Evolutionary conservation across 2,888 invertebrate genomes (phyloP), one percentile per base, ranked within the genome.

Genomic region (Apotomis betuletana): DNA sequence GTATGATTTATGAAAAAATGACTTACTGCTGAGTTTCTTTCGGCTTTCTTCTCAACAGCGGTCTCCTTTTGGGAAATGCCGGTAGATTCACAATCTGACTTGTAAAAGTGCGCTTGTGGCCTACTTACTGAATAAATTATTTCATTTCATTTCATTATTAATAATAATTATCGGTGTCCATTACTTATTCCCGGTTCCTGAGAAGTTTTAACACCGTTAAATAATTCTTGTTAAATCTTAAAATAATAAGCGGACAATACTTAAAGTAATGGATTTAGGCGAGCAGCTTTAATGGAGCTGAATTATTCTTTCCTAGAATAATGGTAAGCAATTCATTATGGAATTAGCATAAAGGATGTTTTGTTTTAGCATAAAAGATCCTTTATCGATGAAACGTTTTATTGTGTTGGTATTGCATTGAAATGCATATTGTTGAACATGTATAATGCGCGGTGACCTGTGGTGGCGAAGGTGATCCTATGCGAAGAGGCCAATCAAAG

Each of bases 401-500:
- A 49, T 63, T 62, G 38, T 67, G 51, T 58, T 67, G n/a, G 62
- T 27, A 41, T 51, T 59, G 60, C 60, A 64, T 70, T 70, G 27
- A 51, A 57, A 63, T 12, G 12, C 44, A 51, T 55, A 57, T 70
- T 64, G 68, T 52, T 44, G 58, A 57, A 15, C 49, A 38, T 57
- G 69, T 68, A 65, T 60, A 72, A 69, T 65, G 61, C 41, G 44
- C 52, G 58, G 27, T 52, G 67, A 63, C 67, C 46, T 46, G 36
- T 13, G 55, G 57, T 58, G 74, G 76, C 77, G 80, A 81, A 85
- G 85, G 83, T 80, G 76, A 82, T 80, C 82, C 83, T 82, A 81
- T 74, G 77, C 77, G 78, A 83, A 80, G 78, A 81, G 83, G 78
- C 83, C 83, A 86, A 87, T 89, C 86, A 84, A 86, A 85, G 77